Evolutionary conservation across 2,797 vertebrate genomes (phyloP).

Genomic region (Triplophysa yarkandensis): DNA sequence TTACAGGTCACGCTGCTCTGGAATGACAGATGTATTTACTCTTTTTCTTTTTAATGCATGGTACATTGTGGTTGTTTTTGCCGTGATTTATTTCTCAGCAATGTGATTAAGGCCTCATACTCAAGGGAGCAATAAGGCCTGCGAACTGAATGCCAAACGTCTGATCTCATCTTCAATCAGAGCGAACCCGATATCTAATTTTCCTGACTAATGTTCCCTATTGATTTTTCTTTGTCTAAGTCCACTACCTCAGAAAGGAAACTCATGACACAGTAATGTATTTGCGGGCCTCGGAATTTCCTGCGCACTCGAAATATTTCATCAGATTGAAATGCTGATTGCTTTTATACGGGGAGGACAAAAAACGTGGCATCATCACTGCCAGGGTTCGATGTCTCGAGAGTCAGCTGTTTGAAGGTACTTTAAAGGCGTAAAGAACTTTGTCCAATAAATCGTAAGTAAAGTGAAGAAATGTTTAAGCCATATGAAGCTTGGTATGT

Average conservation of each 20-base stretch:
- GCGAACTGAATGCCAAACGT: conserved; percentile 60
- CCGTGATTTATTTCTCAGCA: conserved; percentile 50
- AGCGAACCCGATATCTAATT: conserved; percentile 58
- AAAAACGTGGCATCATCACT: not conserved
- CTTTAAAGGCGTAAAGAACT: not conserved
- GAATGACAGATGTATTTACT: conserved; percentile 31
- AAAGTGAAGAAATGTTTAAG: conserved; percentile 20
- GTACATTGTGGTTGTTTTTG: conserved; percentile 43
- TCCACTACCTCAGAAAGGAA: conserved; percentile 34
- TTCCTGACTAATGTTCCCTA: conserved; percentile 56
- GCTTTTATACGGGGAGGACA: not conserved
- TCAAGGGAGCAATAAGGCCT: conserved; percentile 61
- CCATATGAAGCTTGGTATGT: conserved; percentile 24
- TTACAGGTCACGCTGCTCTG: conserved; percentile 7
- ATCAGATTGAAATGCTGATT: conserved; percentile 43
- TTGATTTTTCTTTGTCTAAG: conserved; percentile 50
- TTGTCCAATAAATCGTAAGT: not conserved
- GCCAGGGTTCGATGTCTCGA: not conserved
- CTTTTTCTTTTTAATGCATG: conserved; percentile 39
- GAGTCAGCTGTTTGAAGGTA: not conserved
- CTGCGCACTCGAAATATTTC: conserved; percentile 33
- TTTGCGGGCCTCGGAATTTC: conserved; percentile 39
- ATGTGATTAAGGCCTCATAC: conserved; percentile 62
- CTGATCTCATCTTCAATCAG: conserved; percentile 63
- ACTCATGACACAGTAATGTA: conserved; percentile 40